Percentiles rank a stretch among this genome's conserved stretches.
Conservation (phyloP, 2,888 invertebrate genomes). For the Eretmocerus hayati region DNA sequence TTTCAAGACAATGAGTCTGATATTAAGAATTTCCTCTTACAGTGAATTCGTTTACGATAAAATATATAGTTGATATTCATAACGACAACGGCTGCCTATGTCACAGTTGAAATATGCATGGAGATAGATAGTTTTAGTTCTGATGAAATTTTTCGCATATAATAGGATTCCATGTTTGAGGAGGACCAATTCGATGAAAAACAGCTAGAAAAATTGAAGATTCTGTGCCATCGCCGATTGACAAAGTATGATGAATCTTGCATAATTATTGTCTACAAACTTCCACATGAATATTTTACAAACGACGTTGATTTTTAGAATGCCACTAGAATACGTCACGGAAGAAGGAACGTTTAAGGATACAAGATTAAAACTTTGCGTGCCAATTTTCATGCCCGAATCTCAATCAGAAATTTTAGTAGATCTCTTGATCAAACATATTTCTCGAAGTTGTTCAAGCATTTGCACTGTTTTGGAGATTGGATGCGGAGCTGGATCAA, state of each 20-base stretch:
- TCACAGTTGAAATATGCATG: no score
- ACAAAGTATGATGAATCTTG: slow-evolving; percentile 4
- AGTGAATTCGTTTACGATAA: no score
- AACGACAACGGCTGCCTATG: no score
- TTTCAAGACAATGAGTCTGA: no score
- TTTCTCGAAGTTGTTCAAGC: slow-evolving; percentile 26
- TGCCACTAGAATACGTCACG: slow-evolving; percentile 64
- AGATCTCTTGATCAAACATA: slow-evolving; percentile 47
- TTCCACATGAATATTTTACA: background rate
- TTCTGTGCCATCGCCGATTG: slow-evolving; percentile 5
- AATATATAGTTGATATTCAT: no score
- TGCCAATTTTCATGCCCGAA: slow-evolving; percentile 64
- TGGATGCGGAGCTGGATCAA: slow-evolving; percentile 63
- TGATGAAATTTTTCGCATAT: background rate
- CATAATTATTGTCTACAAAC: background rate
- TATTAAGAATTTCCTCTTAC: no score
- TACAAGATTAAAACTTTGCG: slow-evolving; percentile 48
- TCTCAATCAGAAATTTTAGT: slow-evolving; percentile 63
- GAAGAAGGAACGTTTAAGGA: slow-evolving; percentile 59
- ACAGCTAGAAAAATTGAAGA: slow-evolving; percentile 6
- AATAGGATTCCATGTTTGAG: background rate
- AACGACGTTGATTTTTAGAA: slow-evolving; percentile 41
- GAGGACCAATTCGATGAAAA: slow-evolving; percentile 2
- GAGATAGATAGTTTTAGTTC: background rate
- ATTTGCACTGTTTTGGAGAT: slow-evolving; percentile 51